Percentiles rank a stretch among this genome's conserved stretches.
Conservation (phyloP, 2,888 invertebrate genomes). For the Sceliomorpha sp. region DNA sequence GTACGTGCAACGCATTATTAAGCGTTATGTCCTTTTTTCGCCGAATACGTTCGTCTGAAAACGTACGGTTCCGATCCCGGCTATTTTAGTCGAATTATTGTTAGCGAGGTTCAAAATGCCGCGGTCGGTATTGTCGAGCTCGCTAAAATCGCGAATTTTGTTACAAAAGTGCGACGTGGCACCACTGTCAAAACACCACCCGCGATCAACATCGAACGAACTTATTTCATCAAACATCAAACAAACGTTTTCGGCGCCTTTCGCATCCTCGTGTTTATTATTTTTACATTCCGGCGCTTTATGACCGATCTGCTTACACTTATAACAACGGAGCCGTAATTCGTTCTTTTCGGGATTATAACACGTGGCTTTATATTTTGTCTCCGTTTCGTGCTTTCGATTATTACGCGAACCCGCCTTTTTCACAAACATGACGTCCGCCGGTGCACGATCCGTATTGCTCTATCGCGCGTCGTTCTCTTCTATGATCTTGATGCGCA, state of each 20-base stretch:
- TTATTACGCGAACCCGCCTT: constrained; percentile 2
- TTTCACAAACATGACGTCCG: constrained; percentile 26
- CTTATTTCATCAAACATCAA: no score
- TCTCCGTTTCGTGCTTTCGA: background rate
- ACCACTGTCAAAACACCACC: no score
- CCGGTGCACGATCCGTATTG: background rate
- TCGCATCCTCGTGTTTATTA: constrained; percentile 7
- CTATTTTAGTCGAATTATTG: no score
- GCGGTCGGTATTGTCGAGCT: no score
- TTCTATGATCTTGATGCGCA: constrained; percentile 30
- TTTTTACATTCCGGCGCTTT: constrained; percentile 37
- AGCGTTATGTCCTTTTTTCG: no score
- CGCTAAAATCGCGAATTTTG: background rate
- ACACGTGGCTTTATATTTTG: constrained; percentile 7
- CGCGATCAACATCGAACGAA: no score
- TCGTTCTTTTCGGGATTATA: constrained; percentile 8
- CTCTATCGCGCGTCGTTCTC: constrained; percentile 12
- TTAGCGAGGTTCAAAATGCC: no score
- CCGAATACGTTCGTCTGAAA: no score
- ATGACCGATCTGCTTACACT: constrained; percentile 38
- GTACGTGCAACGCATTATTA: no score
- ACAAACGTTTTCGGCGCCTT: no score
- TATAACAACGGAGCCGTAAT: constrained; percentile 29
- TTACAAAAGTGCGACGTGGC: no score
- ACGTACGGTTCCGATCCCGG: no score